Percentiles rank a stretch among this genome's conserved stretches.
Conservation (phyloP, 92 coral and sea anemone genomes). For the Umimayanthus kanabou region DNA sequence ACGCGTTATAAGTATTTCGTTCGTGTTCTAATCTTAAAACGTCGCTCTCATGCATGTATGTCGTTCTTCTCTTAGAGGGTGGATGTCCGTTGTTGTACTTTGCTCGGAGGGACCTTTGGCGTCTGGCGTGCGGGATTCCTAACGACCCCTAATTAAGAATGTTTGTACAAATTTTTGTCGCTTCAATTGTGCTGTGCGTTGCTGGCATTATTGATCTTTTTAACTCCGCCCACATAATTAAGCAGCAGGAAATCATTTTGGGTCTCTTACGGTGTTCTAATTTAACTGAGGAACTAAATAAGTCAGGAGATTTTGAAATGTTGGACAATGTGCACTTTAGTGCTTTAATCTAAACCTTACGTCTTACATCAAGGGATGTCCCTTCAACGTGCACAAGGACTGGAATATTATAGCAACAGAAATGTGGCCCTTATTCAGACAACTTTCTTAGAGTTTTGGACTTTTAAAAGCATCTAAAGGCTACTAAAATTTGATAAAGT, state of each 20-base stretch:
- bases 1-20: too few relatives aligned
- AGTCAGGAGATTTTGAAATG: background rate
- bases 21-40: too few relatives aligned
- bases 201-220: background rate
- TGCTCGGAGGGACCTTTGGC: background rate
- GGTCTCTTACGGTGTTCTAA: background rate
- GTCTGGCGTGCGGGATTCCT: background rate
- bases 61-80: background rate
- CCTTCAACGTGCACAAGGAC: background rate
- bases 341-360: background rate
- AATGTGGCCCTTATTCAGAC: background rate
- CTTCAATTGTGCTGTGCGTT: background rate
- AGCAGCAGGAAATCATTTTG: background rate
- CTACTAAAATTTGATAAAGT: background rate
- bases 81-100: background rate
- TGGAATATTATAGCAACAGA: background rate
- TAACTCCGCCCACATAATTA: constrained; percentile 24
- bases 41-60: too few relatives aligned
- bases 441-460: background rate
- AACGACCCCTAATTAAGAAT: background rate
- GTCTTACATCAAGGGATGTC: background rate
- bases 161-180: background rate
- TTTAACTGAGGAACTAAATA: background rate
- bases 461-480: background rate
- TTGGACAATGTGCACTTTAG: background rate